Base-by-base conservation (phyloP, 2,888 invertebrate genomes). In the Dasysyrphus albostriatus region DNA sequence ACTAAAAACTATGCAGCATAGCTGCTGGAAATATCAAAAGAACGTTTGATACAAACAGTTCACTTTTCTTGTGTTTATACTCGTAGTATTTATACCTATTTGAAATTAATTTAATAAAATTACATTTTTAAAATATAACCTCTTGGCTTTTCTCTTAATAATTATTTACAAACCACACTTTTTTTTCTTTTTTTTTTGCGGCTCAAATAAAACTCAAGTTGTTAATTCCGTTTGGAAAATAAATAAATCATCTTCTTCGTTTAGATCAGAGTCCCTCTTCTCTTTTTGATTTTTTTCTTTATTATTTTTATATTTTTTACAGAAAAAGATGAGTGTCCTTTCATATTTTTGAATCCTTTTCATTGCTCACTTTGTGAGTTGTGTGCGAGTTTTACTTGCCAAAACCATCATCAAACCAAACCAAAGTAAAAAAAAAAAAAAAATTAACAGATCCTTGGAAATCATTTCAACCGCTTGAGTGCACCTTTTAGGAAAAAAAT, bases 351-450 rank as follows among this genome's bases (percentile, higher is more conserved):
- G 44, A 63, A 79, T 80, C 79, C 79, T 73, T 80, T 73, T 58
- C 49, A 73, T 49, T 80, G 79, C 73, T 80, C 73, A 80, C 65
- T 80, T 79, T 73, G 58, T 70, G 34, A 32, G 58, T 58, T 67
- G 73, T 69, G 19, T 56, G 58, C 37, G 56, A 16, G 42, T 72
- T 56, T 56, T 65, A 14, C 59, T 51, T 44, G 19, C 56, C 63
- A 61, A 79, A 63, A 56, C 24, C 34, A 58, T 24, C 24, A 24
- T 24, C 24, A 24, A 34, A 49, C n/a, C 29, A 39, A 32, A 8
- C 29, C 12, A 56, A 56, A 29, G 14, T 8, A 59, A 37, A 5
- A n/a, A 37, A 4, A 56, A 54, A 58, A 12, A 19, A 42, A 14
- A 32, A 49, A 51, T 24, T 5, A 34, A 44, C 14, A 32, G 42